Conservation (phyloP, 2,888 invertebrate species). For the Euzophera pinguis region DNA sequence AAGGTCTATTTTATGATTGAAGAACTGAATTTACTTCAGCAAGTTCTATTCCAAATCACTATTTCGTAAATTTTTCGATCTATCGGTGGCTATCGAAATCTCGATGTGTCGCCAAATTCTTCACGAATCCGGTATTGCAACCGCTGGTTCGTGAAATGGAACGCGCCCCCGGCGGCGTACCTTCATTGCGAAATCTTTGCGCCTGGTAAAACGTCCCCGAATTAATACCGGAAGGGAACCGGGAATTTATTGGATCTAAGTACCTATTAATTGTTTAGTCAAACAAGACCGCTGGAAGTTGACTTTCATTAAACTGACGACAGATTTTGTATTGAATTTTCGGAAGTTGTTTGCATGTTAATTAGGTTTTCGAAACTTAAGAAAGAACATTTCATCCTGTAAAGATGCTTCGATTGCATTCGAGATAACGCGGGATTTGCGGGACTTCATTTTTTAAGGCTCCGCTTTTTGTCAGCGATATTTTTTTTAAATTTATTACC, state of each 20-base stretch:
- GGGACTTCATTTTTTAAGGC: no score
- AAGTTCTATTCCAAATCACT: background rate
- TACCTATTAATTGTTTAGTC: constrained; percentile 15
- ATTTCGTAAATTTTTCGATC: constrained; percentile 15
- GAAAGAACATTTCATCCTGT: background rate
- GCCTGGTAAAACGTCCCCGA: constrained; percentile 5
- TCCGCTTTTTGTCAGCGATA: no score
- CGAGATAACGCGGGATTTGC: no score
- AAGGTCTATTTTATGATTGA: no score
- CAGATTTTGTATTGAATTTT: constrained; percentile 12
- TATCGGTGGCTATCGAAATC: constrained; percentile 18
- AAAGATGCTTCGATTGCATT: background rate
- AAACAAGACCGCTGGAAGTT: constrained; percentile 2
- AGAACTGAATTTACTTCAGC: background rate
- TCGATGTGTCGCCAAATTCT: constrained; percentile 16
- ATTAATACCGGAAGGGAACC: constrained; percentile 9
- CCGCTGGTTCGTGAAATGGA: constrained; percentile 17
- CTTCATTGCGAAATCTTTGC: constrained; percentile 5
- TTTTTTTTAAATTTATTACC: background rate
- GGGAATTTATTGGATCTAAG: constrained; percentile 14
- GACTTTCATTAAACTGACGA: constrained; percentile 13
- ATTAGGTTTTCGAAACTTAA: background rate
- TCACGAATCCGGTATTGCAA: constrained; percentile 13
- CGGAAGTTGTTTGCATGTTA: constrained; percentile 4
- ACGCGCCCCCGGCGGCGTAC: background rate